phyloP scores from a whole-genome alignment of 2,888 invertebrate species.

The Scaptodrosophila latifasciaeformis region DNA sequence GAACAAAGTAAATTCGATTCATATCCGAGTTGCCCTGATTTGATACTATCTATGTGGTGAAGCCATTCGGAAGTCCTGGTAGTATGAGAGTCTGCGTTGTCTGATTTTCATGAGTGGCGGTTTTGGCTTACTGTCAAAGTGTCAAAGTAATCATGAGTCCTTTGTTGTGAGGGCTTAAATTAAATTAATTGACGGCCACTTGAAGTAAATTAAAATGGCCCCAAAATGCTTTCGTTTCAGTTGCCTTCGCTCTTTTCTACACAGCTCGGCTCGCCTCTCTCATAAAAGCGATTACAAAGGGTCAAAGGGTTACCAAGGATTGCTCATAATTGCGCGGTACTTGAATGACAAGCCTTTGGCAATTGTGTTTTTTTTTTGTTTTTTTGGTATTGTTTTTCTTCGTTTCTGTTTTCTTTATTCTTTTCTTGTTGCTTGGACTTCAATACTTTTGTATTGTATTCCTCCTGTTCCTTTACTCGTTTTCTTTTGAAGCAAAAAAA shows the following conservation, averaged over 20 bases:
- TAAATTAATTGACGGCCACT: constrained; percentile 64
- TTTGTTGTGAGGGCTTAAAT: constrained; percentile 52
- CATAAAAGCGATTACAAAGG: constrained; percentile 57
- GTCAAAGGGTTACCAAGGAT: constrained; percentile 58
- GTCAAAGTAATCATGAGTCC: constrained; percentile 55
- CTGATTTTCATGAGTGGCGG: not conserved
- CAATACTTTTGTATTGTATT: no score
- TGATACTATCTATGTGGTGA: no score
- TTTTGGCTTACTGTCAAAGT: constrained; percentile 48
- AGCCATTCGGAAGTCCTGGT: no score
- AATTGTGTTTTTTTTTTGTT: no score
- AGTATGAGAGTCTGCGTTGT: not conserved
- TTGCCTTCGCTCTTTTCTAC: not conserved
- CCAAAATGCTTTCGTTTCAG: constrained; percentile 23
- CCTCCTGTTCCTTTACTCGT: no score
- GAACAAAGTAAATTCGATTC: no score
- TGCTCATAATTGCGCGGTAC: constrained; percentile 54
- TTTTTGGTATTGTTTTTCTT: no score
- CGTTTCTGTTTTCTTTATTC: no score
- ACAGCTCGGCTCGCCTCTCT: constrained; percentile 14
- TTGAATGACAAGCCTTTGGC: constrained; percentile 1
- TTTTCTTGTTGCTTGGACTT: no score
- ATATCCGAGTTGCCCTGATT: not conserved
- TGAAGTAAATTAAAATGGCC: constrained; percentile 60
- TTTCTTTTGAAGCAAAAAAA: no score